Evolutionary conservation across 2,797 vertebrate genomes (phyloP).

Genomic region (Taeniopygia guttata): DNA sequence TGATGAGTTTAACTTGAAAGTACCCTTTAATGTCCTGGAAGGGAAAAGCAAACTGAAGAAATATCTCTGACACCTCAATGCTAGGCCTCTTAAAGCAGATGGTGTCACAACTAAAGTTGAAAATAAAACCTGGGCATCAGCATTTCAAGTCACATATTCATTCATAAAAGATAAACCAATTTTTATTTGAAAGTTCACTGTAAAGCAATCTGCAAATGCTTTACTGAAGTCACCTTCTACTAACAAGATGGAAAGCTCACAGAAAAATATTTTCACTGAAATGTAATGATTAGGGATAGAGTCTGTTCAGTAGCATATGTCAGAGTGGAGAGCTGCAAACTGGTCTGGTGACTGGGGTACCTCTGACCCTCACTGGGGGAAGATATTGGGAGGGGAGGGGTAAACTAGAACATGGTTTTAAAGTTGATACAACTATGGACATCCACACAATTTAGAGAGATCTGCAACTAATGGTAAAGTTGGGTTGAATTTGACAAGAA

Average conservation of each 20-base stretch:
- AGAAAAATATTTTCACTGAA: neutral
- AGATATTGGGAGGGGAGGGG: neutral
- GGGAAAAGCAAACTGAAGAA: constrained; percentile 57
- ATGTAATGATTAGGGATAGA: neutral
- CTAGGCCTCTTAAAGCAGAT: neutral
- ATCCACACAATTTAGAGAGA: fast-evolving
- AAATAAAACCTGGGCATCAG: neutral
- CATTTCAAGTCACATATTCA: neutral
- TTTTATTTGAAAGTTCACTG: neutral
- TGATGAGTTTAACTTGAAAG: constrained; percentile 68
- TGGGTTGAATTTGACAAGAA: neutral
- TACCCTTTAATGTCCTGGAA: constrained; percentile 54
- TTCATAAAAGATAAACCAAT: neutral
- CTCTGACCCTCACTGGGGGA: neutral
- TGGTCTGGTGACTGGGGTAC: neutral
- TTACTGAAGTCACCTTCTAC: neutral
- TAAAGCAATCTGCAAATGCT: neutral
- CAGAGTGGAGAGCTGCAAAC: neutral
- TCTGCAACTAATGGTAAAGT: neutral
- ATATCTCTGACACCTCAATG: constrained; percentile 37
- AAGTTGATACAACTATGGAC: neutral
- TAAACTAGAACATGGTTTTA: neutral
- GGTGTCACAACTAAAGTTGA: neutral
- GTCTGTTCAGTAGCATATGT: neutral
- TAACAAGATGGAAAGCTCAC: neutral